Conservation (phyloP, 2,797 vertebrate species). For the Choloepus didactylus region DNA sequence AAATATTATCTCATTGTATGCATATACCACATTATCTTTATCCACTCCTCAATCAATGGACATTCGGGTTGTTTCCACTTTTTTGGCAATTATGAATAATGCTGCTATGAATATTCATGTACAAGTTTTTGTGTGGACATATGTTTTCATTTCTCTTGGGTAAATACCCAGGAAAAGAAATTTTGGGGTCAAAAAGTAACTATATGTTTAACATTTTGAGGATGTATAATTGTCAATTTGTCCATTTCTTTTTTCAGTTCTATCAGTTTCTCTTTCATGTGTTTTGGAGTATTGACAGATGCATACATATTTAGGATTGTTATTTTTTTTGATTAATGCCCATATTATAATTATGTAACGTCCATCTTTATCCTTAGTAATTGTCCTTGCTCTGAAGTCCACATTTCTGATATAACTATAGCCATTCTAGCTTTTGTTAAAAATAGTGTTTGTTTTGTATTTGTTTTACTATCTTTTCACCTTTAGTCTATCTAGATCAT, state of each 20-base stretch:
- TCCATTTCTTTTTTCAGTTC: too few species aligned
- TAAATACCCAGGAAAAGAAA: too few species aligned
- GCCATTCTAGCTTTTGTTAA: not conserved
- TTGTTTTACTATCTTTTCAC: not conserved
- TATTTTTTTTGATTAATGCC: not conserved
- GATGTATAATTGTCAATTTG: not conserved
- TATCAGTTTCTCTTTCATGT: too few species aligned
- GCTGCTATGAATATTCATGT: too few species aligned
- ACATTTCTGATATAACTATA: not conserved
- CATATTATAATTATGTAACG: not conserved
- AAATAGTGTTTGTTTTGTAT: not conserved
- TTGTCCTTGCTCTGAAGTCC: not conserved
- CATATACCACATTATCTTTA: too few species aligned
- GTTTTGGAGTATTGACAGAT: not conserved
- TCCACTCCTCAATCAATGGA: too few species aligned
- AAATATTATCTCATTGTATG: too few species aligned
- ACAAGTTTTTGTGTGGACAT: too few species aligned
- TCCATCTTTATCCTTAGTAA: not conserved
- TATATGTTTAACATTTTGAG: not conserved
- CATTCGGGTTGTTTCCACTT: too few species aligned
- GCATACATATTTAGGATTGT: not conserved
- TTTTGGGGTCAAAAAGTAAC: too few species aligned
- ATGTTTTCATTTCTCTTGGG: too few species aligned
- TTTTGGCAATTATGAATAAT: too few species aligned
- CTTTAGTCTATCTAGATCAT: not conserved